Base-by-base conservation (phyloP, 2,888 invertebrate species). In the Eupithecia pulchellata region DNA sequence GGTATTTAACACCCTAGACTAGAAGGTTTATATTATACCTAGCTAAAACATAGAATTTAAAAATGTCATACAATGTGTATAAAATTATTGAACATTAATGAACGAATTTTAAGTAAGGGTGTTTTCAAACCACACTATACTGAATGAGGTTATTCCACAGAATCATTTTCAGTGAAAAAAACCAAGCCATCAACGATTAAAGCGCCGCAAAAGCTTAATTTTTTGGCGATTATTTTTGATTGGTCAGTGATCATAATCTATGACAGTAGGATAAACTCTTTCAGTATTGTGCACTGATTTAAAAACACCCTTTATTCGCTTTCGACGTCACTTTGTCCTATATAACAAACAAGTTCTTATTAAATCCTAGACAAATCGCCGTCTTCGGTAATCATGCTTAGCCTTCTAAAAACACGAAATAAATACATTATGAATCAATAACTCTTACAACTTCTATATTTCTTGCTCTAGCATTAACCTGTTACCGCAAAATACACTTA, bases 1-100 rank as follows among this genome's bases (percentile, higher is more conserved):
- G 11, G 25, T 52, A 25, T 52, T 52, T 47, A 20, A 47, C n/a
- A 52, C 52, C 47, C 52, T 52, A 42, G 42, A 42, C n/a, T n/a
- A 36, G 4, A 36, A 13, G 34, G n/a, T n/a, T n/a, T n/a, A n/a
- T n/a, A n/a, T n/a, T n/a, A n/a, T n/a, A n/a, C 39, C n/a, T 6
- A 39, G 39, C 39, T 39, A 39, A 6, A 47, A 20, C 20, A 47
- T 20, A 20, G 20, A 47, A 20, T 47, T 9, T n/a, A 47, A 47
- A 47, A 20, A 47, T 39, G 39, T 17, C n/a, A 39, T 39, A 39
- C n/a, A n/a, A n/a, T 47, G 42, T 20, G 42, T 47, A 47, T 20
- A n/a, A n/a, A n/a, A n/a, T 20, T 8, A 47, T 52, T 20, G 20
- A 25, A 52, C 20, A 25, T 25, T 1, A 52, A 52, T 25, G 52